Base-by-base conservation (phyloP, 2,797 vertebrate genomes). In the Arnoldichthys spilopterus region DNA sequence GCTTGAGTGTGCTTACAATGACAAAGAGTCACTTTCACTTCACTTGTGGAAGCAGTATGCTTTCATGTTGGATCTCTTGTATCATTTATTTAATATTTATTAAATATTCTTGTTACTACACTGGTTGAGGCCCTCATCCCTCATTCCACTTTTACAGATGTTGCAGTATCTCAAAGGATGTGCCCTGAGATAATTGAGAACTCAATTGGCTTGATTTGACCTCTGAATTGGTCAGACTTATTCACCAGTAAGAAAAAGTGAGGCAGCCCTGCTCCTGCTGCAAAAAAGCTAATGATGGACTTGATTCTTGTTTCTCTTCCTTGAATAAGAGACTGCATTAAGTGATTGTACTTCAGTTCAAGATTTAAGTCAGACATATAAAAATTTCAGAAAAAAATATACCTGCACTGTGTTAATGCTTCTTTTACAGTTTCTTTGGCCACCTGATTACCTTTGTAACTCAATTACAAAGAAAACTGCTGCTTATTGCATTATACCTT, bases 151-250 rank as follows among this genome's bases (percentile, higher is more conserved):
- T 34, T 34, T 62, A n/a, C 16, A 20, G 30, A 49, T 8, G 32
- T 68, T 58, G 28, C 51, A 43, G 12, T 56, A 76, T 37, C 49
- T 45, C 15, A 30, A 49, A 62, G 12, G 26, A 40, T 37, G 30
- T 32, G 5, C 15, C 24, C 4, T 6, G 47, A 72, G 70, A 78
- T 89, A 89, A 86, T 7, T 53, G 88, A 88, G 88, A 78, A 83
- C 30, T 20, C 58, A 59, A 37, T 37, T 37, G n/a, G 18, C 69
- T 45, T 56, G 40, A 45, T 77, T 2, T 81, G 83, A 87, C 90
- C 90, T 89, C 85, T 91, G 90, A 89, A 89, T 67, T 92, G 93
- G 90, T 90, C 90, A 91, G 78, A 92, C 86, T 91, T 91, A 91
- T 71, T 90, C 89, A 90, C 91, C 85, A 67, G 4, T 59, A 6